Evolutionary conservation across 1,140 invertebrate genomes (phyloP).

Genomic region (Holotrichia oblita): DNA sequence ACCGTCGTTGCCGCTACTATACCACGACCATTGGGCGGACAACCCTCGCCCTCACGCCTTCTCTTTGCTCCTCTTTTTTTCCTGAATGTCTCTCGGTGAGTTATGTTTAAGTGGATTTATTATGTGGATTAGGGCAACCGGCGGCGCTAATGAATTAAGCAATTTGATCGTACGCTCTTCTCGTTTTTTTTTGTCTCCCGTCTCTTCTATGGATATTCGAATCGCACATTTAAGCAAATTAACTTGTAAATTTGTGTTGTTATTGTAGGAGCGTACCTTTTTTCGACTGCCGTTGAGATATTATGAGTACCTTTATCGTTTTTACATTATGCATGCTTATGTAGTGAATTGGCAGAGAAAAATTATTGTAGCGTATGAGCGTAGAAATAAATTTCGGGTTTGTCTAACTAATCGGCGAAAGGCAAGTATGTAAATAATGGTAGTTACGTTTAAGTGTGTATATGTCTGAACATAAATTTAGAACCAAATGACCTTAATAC

Average conservation of each 20-base stretch:
- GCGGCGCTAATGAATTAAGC: slow-evolving; percentile 55
- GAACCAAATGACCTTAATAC: too few relatives aligned
- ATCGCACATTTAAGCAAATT: slow-evolving; percentile 27
- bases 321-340: neutral
- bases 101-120: slow-evolving; percentile 58
- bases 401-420: neutral
- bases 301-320: slow-evolving; percentile 1
- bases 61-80: slow-evolving; percentile 7
- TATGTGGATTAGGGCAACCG: slow-evolving; percentile 57
- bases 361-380: neutral
- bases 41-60: slow-evolving; percentile 36
- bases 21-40: neutral
- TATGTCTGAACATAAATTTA: too few relatives aligned
- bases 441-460: neutral
- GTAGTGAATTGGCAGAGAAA: neutral
- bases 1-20: slow-evolving; percentile 26
- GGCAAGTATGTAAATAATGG: neutral
- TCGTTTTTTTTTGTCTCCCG: slow-evolving; percentile 14
- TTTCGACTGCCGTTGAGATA: neutral
- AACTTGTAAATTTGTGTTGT: slow-evolving; percentile 36
- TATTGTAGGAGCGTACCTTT: slow-evolving; percentile 10
- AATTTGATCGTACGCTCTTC: slow-evolving; percentile 38
- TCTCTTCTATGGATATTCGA: neutral
- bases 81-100: slow-evolving; percentile 50
- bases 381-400: neutral